Base-by-base conservation (phyloP, 2,797 vertebrate species). In the Poeciliopsis gracilis region DNA sequence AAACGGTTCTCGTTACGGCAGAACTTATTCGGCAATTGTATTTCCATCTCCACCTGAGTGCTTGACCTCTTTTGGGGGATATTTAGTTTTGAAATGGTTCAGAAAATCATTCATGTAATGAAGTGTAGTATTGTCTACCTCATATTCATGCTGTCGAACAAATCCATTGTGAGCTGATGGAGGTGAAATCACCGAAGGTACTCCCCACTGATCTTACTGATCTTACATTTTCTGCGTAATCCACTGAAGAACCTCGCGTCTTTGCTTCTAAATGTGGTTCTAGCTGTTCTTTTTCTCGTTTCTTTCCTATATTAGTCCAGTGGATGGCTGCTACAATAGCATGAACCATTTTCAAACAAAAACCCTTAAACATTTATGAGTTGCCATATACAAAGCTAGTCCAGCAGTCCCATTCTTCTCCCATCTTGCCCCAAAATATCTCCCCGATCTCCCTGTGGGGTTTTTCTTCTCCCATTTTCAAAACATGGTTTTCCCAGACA, bases 401-500 rank as follows among this genome's bases (percentile, higher is more conserved):
- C 80, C 61, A 77, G 72, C 41, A 18, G 28, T 77, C 43, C 10
- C 51, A 49, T 73, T 74, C 83, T 83, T 83, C 81, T 79, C 84
- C 88, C 73, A 79, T 85, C 47, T 80, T 67, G 2, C 43, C 80
- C 86, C 66, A 84, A 90, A 91, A 85, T 77, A 51, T 8, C 43
- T 46, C 7, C 9, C 78, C 72, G 5, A 12, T 77, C 46, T 78
- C 84, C 79, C 73, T n/a, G 4, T 73, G 81, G 77, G 74, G 1
- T 28, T 90, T 63, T 79, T 25, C 72, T 61, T 69, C 78, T 67
- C 45, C 70, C 79, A 23, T 84, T 87, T 83, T 67, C 73, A 84
- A 92, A 91, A 90, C 89, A 90, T 75, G 81, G 67, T 93, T 94
- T 94, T 94, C 95, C 91, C 94, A 94, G 90, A 94, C 94, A 92